A percentile compares a stretch with the other conserved stretches of the same genome.
Evolutionary conservation across 1,140 invertebrate genomes (phyloP).

Genomic region (Homalodisca vitripennis): DNA sequence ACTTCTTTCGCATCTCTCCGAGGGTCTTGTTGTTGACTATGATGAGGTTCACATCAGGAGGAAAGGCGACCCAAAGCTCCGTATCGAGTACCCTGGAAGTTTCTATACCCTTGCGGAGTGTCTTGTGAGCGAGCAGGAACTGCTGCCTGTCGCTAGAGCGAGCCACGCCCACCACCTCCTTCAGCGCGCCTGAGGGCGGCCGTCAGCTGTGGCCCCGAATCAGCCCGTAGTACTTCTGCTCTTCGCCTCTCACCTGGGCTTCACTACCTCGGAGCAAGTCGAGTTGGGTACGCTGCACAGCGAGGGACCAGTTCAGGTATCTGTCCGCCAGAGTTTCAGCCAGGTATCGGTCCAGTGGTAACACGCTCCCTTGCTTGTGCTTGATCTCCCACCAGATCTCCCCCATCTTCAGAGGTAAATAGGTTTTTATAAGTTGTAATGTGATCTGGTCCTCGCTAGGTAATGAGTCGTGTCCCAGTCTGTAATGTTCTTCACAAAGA

Average conservation of each 20-base stretch:
- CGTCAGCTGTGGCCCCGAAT: not conserved
- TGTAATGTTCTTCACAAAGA: constrained; percentile 13
- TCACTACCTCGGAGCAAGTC: not conserved
- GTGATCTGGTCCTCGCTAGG: not conserved
- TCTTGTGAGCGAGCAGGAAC: too few relatives aligned
- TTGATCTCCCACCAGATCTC: constrained; percentile 15
- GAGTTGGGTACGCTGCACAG: not conserved
- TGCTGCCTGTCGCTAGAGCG: not conserved
- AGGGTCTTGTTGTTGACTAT: too few relatives aligned
- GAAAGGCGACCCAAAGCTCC: too few relatives aligned
- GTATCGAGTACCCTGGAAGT: too few relatives aligned
- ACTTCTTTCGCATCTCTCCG: too few relatives aligned
- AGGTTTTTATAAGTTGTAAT: not conserved
- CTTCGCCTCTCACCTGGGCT: not conserved
- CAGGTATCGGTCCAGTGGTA: constrained; percentile 5
- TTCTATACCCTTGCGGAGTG: too few relatives aligned
- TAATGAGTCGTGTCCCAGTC: not conserved
- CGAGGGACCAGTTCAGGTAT: not conserved
- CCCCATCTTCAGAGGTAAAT: constrained; percentile 4
- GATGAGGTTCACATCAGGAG: too few relatives aligned
- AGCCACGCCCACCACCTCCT: not conserved
- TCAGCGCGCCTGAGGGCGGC: not conserved
- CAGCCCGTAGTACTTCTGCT: too few relatives aligned
- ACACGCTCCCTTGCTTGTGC: not conserved
- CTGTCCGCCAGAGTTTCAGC: not conserved